Evolutionary conservation across 2,888 invertebrate species (phyloP).

Genomic region (Drosophila fungiperda): DNA sequence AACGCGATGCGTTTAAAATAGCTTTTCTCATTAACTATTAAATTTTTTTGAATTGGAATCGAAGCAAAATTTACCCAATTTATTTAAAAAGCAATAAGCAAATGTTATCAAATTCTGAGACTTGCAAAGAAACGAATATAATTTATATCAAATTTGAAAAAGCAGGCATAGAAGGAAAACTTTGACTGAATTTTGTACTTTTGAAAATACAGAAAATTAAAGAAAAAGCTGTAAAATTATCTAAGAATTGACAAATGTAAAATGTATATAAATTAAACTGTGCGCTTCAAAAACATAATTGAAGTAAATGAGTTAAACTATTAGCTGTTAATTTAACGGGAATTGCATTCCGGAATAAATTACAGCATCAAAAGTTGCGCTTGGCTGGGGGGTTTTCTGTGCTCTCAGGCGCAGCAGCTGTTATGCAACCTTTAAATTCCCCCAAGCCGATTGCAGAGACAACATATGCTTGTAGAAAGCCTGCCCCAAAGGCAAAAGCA

Average conservation of each 20-base stretch:
- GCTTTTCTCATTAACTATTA: background rate
- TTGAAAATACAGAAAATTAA: background rate
- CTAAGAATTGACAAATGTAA: background rate
- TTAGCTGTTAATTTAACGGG: background rate
- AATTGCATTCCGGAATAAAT: background rate
- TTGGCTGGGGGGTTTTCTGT: background rate
- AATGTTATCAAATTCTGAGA: background rate
- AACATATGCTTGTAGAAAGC: constrained; percentile 36
- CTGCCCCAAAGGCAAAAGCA: constrained; percentile 32
- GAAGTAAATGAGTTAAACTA: background rate
- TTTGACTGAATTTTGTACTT: background rate
- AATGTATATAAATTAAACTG: background rate
- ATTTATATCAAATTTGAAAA: too few species aligned
- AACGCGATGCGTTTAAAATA: constrained; percentile 7
- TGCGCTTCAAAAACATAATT: background rate
- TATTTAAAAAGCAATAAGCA: background rate
- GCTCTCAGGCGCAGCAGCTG: background rate
- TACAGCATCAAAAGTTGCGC: background rate
- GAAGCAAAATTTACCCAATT: background rate
- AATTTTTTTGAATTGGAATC: background rate
- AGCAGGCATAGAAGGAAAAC: background rate
- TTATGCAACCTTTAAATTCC: background rate
- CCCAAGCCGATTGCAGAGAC: background rate
- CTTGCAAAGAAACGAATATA: background rate
- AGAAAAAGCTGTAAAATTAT: background rate